Evolutionary conservation across 2,888 invertebrate species (phyloP).

Genomic region (Brachyptera putata): DNA sequence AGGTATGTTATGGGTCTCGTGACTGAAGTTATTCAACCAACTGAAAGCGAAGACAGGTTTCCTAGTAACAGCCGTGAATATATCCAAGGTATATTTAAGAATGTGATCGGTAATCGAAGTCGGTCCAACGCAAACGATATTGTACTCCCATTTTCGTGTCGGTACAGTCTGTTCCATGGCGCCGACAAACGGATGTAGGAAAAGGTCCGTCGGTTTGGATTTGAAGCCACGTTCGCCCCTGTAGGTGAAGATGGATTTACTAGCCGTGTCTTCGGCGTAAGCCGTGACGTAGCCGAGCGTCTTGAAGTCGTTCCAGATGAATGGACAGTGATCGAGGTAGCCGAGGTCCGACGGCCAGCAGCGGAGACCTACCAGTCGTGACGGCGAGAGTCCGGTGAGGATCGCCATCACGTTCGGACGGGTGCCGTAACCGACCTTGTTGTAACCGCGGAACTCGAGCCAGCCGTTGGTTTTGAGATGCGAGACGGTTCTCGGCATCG

Average conservation of each 20-base stretch:
- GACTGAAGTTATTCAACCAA: slow-evolving; percentile 75
- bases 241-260: slow-evolving; percentile 71
- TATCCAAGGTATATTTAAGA: slow-evolving; percentile 63
- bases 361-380: slow-evolving; percentile 31
- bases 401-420: slow-evolving; percentile 86
- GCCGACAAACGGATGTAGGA: slow-evolving; percentile 67
- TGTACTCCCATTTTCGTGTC: too few species aligned
- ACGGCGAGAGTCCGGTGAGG: slow-evolving; percentile 60
- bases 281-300: slow-evolving; percentile 70
- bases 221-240: slow-evolving; percentile 68
- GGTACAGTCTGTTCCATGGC: too few species aligned
- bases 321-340: slow-evolving; percentile 61
- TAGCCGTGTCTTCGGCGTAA: slow-evolving; percentile 72
- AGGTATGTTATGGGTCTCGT: slow-evolving; percentile 62
- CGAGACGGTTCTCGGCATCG: slow-evolving; percentile 66
- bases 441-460: slow-evolving; percentile 68
- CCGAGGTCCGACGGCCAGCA: slow-evolving; percentile 35
- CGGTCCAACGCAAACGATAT: too few species aligned
- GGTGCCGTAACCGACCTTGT: slow-evolving; percentile 73
- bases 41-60: slow-evolving; percentile 67
- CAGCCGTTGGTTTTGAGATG: slow-evolving; percentile 65
- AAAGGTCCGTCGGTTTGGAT: slow-evolving; percentile 75
- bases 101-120: slow-evolving; percentile 70
- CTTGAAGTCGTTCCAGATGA: slow-evolving; percentile 74
- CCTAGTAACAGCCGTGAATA: slow-evolving; percentile 59